phyloP scores from a whole-genome alignment of 2,797 vertebrate genomes.

The Menidia menidia region DNA sequence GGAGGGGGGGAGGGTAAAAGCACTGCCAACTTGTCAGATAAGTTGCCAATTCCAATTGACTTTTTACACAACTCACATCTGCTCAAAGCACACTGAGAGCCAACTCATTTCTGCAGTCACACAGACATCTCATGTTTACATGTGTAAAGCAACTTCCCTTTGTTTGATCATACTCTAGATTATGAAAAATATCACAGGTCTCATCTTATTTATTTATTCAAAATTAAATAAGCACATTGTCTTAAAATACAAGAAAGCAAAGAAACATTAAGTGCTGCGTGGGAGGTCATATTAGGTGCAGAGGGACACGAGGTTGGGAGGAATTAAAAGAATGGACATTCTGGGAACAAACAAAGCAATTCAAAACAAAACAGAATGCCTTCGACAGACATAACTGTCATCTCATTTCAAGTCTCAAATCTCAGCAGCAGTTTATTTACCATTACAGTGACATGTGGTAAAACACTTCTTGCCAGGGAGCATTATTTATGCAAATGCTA shows the following conservation, averaged over 20 bases:
- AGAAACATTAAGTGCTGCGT: constrained; percentile 7
- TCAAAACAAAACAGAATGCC: constrained; percentile 5
- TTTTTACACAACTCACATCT: constrained; percentile 68
- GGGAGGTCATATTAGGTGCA: constrained; percentile 26
- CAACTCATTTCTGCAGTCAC: constrained; percentile 63
- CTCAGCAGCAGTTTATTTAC: constrained; percentile 14
- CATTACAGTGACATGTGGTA: constrained; percentile 13
- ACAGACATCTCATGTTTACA: constrained; percentile 58
- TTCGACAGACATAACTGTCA: constrained; percentile 39
- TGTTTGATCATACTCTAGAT: constrained; percentile 46
- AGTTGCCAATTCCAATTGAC: constrained; percentile 70
- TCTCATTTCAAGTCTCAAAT: constrained; percentile 5
- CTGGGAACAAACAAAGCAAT: constrained; percentile 20
- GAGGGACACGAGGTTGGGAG: constrained; percentile 23
- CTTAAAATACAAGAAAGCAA: constrained; percentile 14
- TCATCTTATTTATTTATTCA: no score
- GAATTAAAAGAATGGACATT: constrained; percentile 16
- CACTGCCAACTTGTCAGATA: constrained; percentile 71
- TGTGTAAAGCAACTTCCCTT: constrained; percentile 34
- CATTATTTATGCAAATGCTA: neutral
- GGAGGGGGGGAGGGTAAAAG: constrained; percentile 31
- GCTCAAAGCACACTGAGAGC: constrained; percentile 50
- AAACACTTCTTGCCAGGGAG: neutral
- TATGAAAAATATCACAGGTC: constrained; percentile 20
- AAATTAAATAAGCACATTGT: constrained; percentile 31